Conservation (phyloP, 2,888 invertebrate species). For the Callosobruchus maculatus region DNA sequence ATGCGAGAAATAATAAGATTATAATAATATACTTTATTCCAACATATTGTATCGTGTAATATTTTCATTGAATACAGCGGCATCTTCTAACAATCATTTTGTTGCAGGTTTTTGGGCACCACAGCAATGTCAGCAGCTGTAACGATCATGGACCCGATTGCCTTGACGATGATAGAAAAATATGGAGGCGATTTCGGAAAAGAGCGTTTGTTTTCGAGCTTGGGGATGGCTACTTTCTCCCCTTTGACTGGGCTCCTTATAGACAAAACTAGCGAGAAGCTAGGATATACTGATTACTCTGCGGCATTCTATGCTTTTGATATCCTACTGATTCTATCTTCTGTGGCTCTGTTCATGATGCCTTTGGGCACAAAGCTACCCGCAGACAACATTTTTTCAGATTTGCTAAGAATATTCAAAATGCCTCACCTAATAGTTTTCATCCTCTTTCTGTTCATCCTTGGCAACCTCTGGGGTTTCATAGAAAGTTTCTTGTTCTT, state of each 20-base stretch:
- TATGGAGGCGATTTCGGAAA: slow-evolving; percentile 79
- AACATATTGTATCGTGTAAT: too few species aligned
- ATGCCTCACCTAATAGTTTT: slow-evolving; percentile 78
- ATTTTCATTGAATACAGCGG: too few species aligned
- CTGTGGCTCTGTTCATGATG: slow-evolving; percentile 72
- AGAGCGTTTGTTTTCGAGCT: slow-evolving; percentile 74
- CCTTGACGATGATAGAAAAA: slow-evolving; percentile 79
- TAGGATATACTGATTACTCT: slow-evolving; percentile 78
- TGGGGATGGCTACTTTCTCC: slow-evolving; percentile 80
- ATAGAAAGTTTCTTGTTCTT: slow-evolving; percentile 86
- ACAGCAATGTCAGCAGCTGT: slow-evolving; percentile 82
- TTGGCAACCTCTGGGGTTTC: slow-evolving; percentile 87
- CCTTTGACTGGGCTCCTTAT: slow-evolving; percentile 77
- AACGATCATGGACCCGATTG: slow-evolving; percentile 85
- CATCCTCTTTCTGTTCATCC: slow-evolving; percentile 73
- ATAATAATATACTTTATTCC: too few species aligned
- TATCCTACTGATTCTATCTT: slow-evolving; percentile 67
- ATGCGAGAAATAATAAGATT: too few species aligned
- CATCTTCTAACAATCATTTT: too few species aligned
- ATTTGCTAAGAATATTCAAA: slow-evolving; percentile 70
- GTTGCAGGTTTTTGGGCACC: slow-evolving; percentile 75
- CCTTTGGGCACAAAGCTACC: slow-evolving; percentile 74
- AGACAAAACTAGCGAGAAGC: slow-evolving; percentile 64
- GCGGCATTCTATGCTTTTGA: slow-evolving; percentile 86
- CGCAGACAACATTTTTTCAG: slow-evolving; percentile 72